Conservation (phyloP, 2,888 invertebrate genomes). For the Mythimna albipuncta region DNA sequence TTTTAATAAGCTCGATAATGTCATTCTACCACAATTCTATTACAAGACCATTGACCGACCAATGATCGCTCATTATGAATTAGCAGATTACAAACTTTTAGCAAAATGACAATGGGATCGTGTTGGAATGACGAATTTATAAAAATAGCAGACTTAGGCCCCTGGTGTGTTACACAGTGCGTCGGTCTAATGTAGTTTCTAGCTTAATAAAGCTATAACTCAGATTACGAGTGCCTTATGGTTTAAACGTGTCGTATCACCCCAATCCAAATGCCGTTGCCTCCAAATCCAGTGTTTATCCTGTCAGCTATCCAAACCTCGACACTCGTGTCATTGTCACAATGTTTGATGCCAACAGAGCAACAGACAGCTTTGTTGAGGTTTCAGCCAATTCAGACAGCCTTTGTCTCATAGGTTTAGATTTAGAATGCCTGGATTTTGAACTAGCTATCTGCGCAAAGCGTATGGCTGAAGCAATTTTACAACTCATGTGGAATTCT, state of each 20-base stretch:
- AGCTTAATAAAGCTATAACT: too few relatives aligned
- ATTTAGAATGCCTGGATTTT: constrained; percentile 16
- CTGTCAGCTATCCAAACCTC: constrained; percentile 29
- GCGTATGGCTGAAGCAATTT: neutral
- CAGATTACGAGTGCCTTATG: neutral
- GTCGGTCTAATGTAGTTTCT: too few relatives aligned
- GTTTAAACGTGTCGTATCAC: neutral
- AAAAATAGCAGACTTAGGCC: too few relatives aligned
- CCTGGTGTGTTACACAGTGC: too few relatives aligned
- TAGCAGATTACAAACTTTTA: too few relatives aligned
- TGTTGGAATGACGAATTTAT: too few relatives aligned
- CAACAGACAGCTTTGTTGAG: constrained; percentile 33
- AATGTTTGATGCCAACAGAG: constrained; percentile 6
- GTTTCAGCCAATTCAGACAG: constrained; percentile 3
- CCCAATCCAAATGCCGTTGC: neutral
- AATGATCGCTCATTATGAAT: too few relatives aligned
- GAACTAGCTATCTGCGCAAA: neutral
- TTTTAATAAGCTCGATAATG: too few relatives aligned
- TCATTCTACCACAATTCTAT: too few relatives aligned
- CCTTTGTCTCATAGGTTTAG: constrained; percentile 27
- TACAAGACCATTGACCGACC: too few relatives aligned
- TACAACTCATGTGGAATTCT: neutral
- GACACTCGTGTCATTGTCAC: constrained; percentile 4
- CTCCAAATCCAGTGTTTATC: constrained; percentile 8
- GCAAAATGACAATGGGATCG: too few relatives aligned